A percentile compares a stretch with the other conserved stretches of the same genome.
Evolutionary conservation across 1,140 invertebrate genomes (phyloP).

Genomic region (Drosophila burlai): DNA sequence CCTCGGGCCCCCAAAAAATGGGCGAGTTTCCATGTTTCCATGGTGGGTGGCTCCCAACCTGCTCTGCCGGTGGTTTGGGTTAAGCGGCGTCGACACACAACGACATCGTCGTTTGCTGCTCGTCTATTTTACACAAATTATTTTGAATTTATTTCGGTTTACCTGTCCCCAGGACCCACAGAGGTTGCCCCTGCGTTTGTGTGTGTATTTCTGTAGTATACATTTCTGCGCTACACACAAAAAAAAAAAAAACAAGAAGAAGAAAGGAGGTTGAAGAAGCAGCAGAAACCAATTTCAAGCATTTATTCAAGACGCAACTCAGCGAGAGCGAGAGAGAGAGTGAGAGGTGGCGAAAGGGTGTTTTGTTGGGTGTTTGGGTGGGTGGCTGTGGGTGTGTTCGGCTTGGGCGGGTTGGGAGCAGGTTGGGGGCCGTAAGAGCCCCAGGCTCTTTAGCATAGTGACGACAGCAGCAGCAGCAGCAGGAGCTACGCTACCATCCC

Average conservation of each 20-base stretch:
- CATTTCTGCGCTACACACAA: slow-evolving; percentile 54
- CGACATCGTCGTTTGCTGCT: slow-evolving; percentile 43
- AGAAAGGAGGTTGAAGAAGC: slow-evolving; percentile 38
- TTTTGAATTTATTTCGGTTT: slow-evolving; percentile 81
- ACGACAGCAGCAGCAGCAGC: slow-evolving; percentile 47
- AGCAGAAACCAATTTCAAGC: slow-evolving; percentile 80
- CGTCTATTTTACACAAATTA: slow-evolving; percentile 82
- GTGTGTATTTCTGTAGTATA: slow-evolving; percentile 67
- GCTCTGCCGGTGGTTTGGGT: slow-evolving; percentile 8
- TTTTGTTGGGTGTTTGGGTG: slow-evolving; percentile 1
- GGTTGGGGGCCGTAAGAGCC: slow-evolving; percentile 1
- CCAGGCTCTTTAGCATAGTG: slow-evolving; percentile 66
- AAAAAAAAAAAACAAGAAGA: slow-evolving; percentile 12
- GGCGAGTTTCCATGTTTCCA: neutral
- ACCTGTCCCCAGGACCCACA: slow-evolving; percentile 42
- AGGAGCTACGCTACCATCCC: neutral
- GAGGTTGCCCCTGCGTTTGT: neutral
- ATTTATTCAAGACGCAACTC: slow-evolving; percentile 69
- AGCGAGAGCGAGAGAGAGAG: slow-evolving; percentile 24
- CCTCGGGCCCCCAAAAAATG: slow-evolving; percentile 3
- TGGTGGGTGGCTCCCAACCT: slow-evolving; percentile 5
- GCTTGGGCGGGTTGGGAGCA: no score
- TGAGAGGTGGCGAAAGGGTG: slow-evolving; percentile 33
- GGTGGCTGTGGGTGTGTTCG: neutral
- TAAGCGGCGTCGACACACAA: slow-evolving; percentile 6